A percentile compares a stretch with the other conserved stretches of the same genome.
These are phyloP conservation scores for Pollenia angustigena DNA, from an alignment of 2,888 invertebrate genomes.

Conservation along the genomic window DNA sequence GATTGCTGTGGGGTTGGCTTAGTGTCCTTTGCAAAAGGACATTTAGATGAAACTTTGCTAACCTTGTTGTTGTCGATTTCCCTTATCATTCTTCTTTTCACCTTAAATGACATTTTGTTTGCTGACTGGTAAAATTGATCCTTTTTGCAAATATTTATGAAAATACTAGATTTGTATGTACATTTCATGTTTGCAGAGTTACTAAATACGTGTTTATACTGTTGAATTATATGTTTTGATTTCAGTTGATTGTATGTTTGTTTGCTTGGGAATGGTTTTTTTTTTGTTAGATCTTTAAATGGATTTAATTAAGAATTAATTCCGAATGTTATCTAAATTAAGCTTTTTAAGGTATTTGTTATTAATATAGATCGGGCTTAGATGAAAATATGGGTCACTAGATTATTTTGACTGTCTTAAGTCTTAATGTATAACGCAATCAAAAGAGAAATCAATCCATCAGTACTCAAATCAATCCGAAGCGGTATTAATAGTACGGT, in stretches of 20 bases:
- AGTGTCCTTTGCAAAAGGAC: constrained; percentile 3
- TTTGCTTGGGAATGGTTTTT: not conserved
- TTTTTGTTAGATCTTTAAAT: not conserved
- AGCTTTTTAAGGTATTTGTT: too few relatives aligned
- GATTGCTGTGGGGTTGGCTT: constrained; percentile 33
- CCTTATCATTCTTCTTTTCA: not conserved
- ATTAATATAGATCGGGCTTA: too few relatives aligned
- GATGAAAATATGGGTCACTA: too few relatives aligned
- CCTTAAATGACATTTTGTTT: constrained; percentile 45
- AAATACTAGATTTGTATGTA: not conserved
- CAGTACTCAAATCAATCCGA: too few relatives aligned
- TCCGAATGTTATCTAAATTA: not conserved
- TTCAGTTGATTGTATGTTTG: not conserved
- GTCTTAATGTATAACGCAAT: too few relatives aligned
- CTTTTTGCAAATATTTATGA: constrained; percentile 23
- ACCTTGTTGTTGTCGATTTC: constrained; percentile 43
- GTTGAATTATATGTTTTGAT: not conserved
- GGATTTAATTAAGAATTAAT: not conserved
- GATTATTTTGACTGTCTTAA: too few relatives aligned
- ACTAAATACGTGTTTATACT: not conserved
- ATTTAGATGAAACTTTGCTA: constrained; percentile 23
- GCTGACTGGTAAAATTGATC: constrained; percentile 11
- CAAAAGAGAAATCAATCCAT: too few relatives aligned
- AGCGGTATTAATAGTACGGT: too few relatives aligned
- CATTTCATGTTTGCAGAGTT: not conserved